These are phyloP conservation scores for Amazona guildingii DNA, from an alignment of 2,113 vertebrate genomes.

Conservation along the genomic window DNA sequence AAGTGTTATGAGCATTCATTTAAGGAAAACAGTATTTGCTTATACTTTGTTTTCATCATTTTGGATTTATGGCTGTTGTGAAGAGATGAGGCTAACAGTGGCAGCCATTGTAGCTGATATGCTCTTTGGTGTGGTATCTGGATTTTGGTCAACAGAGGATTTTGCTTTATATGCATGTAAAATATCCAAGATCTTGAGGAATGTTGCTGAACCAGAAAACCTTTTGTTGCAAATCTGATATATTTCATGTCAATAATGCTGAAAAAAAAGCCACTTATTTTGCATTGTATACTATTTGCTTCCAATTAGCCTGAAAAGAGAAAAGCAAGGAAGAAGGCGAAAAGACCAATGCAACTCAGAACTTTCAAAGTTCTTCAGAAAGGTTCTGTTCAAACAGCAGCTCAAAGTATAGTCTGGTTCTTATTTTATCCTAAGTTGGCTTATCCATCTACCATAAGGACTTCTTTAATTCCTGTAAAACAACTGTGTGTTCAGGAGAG, in stretches of 20 bases:
- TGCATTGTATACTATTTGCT: neutral
- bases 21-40: neutral
- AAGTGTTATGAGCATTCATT: neutral
- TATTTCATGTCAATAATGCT: neutral
- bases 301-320: neutral
- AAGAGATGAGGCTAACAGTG: neutral
- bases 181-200: neutral
- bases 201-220: neutral
- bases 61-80: neutral
- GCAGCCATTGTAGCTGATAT: neutral
- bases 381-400: slow-evolving; percentile 56
- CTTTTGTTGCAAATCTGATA: neutral
- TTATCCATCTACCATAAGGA: slow-evolving; percentile 64
- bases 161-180: neutral
- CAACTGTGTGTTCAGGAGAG: slow-evolving; percentile 67
- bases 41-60: neutral
- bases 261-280: neutral
- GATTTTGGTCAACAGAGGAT: neutral
- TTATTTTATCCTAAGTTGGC: slow-evolving; percentile 65
- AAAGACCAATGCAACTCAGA: slow-evolving; percentile 33
- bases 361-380: slow-evolving; percentile 55
- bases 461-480: slow-evolving; percentile 67
- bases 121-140: neutral
- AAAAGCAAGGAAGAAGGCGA: neutral
- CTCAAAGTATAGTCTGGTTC: slow-evolving; percentile 57